A percentile compares a stretch with the other conserved stretches of the same genome.
These are phyloP conservation scores for Ichneumoninae sp. DNA, from an alignment of 2,888 invertebrate genomes.

Conservation along the genomic window DNA sequence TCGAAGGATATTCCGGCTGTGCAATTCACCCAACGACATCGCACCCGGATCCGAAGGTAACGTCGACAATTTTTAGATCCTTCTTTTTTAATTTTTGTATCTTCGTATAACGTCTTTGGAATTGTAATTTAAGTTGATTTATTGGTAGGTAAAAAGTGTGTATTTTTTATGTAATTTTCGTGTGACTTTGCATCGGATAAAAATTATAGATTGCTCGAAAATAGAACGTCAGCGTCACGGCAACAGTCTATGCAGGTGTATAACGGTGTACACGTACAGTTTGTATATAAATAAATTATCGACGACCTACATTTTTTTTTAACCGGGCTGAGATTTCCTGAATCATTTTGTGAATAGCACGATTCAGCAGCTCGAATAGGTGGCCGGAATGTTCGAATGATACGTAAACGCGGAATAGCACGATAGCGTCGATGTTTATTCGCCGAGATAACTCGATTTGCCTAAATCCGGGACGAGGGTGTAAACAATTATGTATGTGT, in stretches of 20 bases:
- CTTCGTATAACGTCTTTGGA: conserved; percentile 71
- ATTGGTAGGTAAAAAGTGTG: not conserved
- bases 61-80: not conserved
- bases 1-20: conserved; percentile 88
- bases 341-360: not conserved
- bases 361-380: not conserved
- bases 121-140: not conserved
- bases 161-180: not conserved
- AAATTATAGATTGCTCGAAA: not conserved
- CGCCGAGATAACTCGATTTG: too few species aligned
- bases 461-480: too few species aligned
- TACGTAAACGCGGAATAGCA: too few species aligned
- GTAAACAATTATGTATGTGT: too few species aligned
- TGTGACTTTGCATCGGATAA: not conserved
- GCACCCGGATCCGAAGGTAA: conserved; percentile 91
- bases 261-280: not conserved
- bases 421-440: too few species aligned
- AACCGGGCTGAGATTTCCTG: not conserved
- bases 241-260: not conserved
- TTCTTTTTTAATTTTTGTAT: conserved; percentile 79
- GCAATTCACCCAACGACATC: conserved; percentile 90
- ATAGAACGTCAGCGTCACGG: too few species aligned
- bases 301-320: not conserved
- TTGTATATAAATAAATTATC: not conserved
- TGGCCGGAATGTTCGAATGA: too few species aligned